A percentile compares a stretch with the other conserved stretches of the same genome.
Evolutionary conservation across 2,797 vertebrate genomes (phyloP).

Genomic region (Ptychadena robeensis): DNA sequence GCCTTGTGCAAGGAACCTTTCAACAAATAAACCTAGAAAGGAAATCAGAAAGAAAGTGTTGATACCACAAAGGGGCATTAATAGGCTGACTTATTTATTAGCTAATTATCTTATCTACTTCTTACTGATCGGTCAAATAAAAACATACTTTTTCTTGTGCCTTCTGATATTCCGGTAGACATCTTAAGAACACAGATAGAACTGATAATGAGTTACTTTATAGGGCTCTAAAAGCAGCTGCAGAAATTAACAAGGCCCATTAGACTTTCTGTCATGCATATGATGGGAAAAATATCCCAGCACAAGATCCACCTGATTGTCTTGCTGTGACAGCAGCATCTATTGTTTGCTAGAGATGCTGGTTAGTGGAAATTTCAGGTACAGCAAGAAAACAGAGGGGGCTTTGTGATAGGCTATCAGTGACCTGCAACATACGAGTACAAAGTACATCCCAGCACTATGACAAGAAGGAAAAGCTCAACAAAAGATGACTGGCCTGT

Average conservation of each 20-base stretch:
- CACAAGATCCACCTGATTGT: constrained; percentile 82
- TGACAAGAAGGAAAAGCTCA: constrained; percentile 79
- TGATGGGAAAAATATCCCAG: constrained; percentile 80
- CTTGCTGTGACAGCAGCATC: constrained; percentile 79
- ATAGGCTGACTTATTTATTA: constrained; percentile 80
- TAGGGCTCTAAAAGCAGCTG: constrained; percentile 84
- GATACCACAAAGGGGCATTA: constrained; percentile 66
- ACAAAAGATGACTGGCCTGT: constrained; percentile 74
- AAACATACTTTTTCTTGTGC: constrained; percentile 80
- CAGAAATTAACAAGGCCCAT: constrained; percentile 89
- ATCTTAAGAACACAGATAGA: constrained; percentile 87
- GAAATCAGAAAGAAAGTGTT: constrained; percentile 49
- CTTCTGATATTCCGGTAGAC: constrained; percentile 78
- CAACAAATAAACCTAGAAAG: background rate
- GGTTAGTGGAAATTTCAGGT: constrained; percentile 76
- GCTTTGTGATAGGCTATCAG: constrained; percentile 89
- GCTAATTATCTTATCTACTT: constrained; percentile 83
- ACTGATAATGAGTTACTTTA: constrained; percentile 83
- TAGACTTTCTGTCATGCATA: constrained; percentile 89
- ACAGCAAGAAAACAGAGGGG: constrained; percentile 80
- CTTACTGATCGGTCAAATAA: constrained; percentile 78
- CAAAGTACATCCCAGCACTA: constrained; percentile 68
- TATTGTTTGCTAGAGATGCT: constrained; percentile 78
- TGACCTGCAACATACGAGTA: constrained; percentile 77
- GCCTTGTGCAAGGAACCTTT: too few relatives aligned